Conservation (phyloP, 2,113 vertebrate species). For the Delphinus delphis region DNA sequence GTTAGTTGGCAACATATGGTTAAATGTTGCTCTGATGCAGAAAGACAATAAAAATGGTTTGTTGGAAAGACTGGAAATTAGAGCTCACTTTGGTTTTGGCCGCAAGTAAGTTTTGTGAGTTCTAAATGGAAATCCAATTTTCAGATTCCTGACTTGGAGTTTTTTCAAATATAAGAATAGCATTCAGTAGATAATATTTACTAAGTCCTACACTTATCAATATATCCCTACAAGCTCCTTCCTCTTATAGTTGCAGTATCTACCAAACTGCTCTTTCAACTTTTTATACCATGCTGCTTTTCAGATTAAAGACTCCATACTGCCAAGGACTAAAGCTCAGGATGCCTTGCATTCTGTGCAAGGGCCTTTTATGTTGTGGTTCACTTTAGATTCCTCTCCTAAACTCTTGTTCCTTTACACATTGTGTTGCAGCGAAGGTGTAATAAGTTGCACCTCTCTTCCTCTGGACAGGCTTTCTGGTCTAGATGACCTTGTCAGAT, state of each 20-base stretch:
- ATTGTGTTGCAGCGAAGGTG: background rate
- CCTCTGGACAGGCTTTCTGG: background rate
- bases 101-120: background rate
- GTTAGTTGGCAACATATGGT: background rate
- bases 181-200: background rate
- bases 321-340: rapidly evolving
- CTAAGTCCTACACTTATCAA: background rate
- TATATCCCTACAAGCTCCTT: background rate
- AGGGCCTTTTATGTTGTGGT: background rate
- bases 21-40: background rate
- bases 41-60: background rate
- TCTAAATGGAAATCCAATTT: background rate
- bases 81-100: background rate
- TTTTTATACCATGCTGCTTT: background rate
- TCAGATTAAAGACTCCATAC: background rate
- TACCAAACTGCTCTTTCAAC: background rate
- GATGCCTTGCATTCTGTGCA: background rate
- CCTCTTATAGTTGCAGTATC: background rate
- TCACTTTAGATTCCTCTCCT: background rate
- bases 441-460: background rate
- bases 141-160: background rate
- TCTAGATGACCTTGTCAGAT: background rate
- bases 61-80: background rate
- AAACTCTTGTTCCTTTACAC: rapidly evolving
- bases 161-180: background rate